Conservation (phyloP, 2,888 invertebrate genomes). For the Ornithoptera priamus region DNA sequence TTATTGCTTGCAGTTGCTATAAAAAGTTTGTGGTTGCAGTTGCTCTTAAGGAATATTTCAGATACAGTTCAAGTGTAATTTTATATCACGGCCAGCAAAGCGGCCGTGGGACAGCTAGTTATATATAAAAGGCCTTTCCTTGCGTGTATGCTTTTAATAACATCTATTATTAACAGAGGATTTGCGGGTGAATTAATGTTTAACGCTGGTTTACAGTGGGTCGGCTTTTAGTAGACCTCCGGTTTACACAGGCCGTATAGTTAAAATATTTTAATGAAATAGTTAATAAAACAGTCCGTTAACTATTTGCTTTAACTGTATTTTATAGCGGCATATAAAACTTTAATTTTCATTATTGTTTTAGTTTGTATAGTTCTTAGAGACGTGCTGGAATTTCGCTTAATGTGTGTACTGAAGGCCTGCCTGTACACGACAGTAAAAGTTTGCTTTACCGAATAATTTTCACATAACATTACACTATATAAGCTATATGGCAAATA, state of each 20-base stretch:
- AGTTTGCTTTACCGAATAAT: not conserved
- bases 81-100: no score
- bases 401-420: not conserved
- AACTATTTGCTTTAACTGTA: not conserved
- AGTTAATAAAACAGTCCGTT: slow-evolving; percentile 2
- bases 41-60: no score
- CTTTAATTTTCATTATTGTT: not conserved
- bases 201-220: not conserved
- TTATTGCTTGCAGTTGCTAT: no score
- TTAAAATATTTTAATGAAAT: not conserved
- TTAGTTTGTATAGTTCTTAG: not conserved
- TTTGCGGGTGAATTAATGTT: not conserved
- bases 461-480: not conserved
- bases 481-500: not conserved
- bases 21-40: no score
- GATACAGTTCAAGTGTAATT: no score
- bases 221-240: not conserved
- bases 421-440: not conserved
- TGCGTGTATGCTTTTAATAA: not conserved
- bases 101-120: not conserved
- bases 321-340: slow-evolving; percentile 2
- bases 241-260: not conserved
- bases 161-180: not conserved
- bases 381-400: not conserved
- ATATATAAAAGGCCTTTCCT: not conserved